Percentiles rank a stretch among this genome's conserved stretches.
phyloP scores from a whole-genome alignment of 2,888 invertebrate genomes.

The Eulithis prunata region DNA sequence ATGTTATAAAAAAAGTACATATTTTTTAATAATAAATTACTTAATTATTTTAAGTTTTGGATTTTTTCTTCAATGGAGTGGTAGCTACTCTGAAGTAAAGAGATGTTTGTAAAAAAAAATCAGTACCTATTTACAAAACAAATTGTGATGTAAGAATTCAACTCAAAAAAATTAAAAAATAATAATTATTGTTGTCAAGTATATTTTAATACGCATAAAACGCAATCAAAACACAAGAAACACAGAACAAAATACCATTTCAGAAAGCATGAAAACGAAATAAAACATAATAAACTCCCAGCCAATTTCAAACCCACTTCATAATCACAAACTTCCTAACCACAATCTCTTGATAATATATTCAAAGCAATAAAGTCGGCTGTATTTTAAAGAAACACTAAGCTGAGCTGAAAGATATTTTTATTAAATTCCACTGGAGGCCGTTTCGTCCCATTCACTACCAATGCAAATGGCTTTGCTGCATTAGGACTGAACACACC shows the following conservation, averaged over 20 bases:
- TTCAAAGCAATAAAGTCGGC: slow-evolving; percentile 56
- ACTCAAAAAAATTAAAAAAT: neutral
- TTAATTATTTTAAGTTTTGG: too few relatives aligned
- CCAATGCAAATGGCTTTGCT: slow-evolving; percentile 71
- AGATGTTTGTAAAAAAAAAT: too few relatives aligned
- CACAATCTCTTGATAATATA: slow-evolving; percentile 44
- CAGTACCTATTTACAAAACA: neutral
- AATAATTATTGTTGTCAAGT: neutral
- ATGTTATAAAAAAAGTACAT: too few relatives aligned
- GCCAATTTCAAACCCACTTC: slow-evolving; percentile 27
- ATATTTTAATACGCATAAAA: slow-evolving; percentile 7
- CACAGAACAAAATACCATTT: neutral
- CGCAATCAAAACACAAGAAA: slow-evolving; percentile 1
- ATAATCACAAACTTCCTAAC: slow-evolving; percentile 32
- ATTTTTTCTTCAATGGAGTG: too few relatives aligned
- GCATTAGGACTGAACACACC: slow-evolving; percentile 20
- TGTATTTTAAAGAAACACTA: slow-evolving; percentile 71
- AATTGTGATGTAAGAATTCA: too few relatives aligned
- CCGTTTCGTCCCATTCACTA: slow-evolving; percentile 72
- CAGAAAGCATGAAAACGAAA: slow-evolving; percentile 6
- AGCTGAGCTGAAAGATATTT: slow-evolving; percentile 72
- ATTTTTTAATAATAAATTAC: too few relatives aligned
- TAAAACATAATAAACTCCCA: slow-evolving; percentile 22
- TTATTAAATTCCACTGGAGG: slow-evolving; percentile 80
- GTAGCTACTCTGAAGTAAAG: too few relatives aligned